Conservation (phyloP, 2,888 invertebrate genomes). For the Hyles lineata region DNA sequence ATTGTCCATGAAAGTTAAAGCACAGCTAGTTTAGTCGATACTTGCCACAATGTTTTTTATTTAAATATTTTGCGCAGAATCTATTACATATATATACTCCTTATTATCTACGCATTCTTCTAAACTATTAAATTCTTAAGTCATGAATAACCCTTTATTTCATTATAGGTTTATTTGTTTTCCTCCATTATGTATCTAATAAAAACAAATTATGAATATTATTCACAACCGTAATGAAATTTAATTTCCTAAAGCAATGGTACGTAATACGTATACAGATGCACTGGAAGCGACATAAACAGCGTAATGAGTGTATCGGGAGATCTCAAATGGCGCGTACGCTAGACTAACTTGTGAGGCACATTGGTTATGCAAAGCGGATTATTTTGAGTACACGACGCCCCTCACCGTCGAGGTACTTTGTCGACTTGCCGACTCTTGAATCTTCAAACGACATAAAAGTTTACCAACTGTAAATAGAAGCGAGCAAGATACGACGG, state of each 20-base stretch:
- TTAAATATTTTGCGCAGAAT: too few relatives aligned
- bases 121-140: too few relatives aligned
- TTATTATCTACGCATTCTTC: too few relatives aligned
- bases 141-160: too few relatives aligned
- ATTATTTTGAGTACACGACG: slow-evolving; percentile 50
- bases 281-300: slow-evolving; percentile 36
- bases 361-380: slow-evolving; percentile 60
- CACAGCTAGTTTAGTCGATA: too few relatives aligned
- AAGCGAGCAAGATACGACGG: slow-evolving; percentile 21
- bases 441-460: slow-evolving; percentile 29
- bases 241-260: background rate
- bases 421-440: slow-evolving; percentile 28
- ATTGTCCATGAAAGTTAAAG: too few relatives aligned
- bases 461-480: slow-evolving; percentile 31
- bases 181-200: too few relatives aligned
- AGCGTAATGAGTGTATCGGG: slow-evolving; percentile 36
- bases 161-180: too few relatives aligned
- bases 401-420: slow-evolving; percentile 38
- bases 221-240: too few relatives aligned
- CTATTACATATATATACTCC: too few relatives aligned
- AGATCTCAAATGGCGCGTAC: slow-evolving; percentile 37
- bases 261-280: slow-evolving; percentile 15
- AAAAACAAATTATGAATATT: too few relatives aligned
- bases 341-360: slow-evolving; percentile 45
- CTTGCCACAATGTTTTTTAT: too few relatives aligned